Conservation (phyloP, 92 coral and sea anemone genomes). For the Micromussa lordhowensis region DNA sequence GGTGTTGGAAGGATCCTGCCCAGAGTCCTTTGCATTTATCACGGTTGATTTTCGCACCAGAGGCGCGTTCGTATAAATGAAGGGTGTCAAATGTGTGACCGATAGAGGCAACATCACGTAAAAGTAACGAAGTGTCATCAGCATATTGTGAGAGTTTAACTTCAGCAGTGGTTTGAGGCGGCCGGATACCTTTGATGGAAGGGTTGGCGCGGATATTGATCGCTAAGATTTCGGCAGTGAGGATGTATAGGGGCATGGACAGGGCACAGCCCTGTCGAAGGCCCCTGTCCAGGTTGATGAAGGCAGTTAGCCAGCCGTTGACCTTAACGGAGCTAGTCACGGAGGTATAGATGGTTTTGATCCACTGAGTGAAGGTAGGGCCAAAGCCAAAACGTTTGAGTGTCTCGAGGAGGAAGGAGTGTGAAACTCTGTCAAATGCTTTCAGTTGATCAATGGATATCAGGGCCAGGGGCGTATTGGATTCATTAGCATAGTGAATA, state of each 20-base stretch:
- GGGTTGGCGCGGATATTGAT: too few species aligned
- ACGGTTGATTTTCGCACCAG: slow-evolving; percentile 18
- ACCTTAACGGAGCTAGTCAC: too few species aligned
- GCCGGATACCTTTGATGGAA: not conserved
- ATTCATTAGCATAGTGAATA: not conserved
- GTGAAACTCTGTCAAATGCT: slow-evolving; percentile 27
- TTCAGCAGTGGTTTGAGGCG: not conserved
- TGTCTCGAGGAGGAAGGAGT: slow-evolving; percentile 5
- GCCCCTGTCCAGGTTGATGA: too few species aligned
- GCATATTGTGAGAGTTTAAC: not conserved
- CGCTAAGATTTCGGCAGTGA: too few species aligned
- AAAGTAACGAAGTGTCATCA: slow-evolving; percentile 5
- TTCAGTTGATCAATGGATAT: too few species aligned
- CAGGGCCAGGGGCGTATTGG: not conserved
- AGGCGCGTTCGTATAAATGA: slow-evolving; percentile 2
- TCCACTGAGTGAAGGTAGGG: slow-evolving; percentile 5
- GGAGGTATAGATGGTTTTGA: not conserved
- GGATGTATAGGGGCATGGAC: too few species aligned
- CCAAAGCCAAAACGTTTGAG: slow-evolving; percentile 36
- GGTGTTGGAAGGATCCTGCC: not conserved
- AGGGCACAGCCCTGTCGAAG: too few species aligned
- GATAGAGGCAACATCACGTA: not conserved
- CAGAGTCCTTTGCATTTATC: slow-evolving; percentile 20
- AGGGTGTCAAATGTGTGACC: not conserved
- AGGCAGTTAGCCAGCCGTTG: too few species aligned